These are phyloP conservation scores for Garra rufa DNA, from an alignment of 2,113 vertebrate species.

Conservation along the genomic window DNA sequence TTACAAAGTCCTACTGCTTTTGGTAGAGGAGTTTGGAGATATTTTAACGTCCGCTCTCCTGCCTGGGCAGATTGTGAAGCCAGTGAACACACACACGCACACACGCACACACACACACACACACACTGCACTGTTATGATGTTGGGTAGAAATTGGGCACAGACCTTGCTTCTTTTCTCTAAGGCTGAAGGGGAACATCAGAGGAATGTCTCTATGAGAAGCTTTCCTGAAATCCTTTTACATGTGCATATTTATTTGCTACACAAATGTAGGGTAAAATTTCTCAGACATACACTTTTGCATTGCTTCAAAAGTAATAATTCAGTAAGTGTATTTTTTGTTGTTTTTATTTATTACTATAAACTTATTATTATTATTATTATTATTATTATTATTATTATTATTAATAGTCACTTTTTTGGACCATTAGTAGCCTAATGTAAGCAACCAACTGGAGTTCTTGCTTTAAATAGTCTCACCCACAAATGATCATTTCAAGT, in stretches of 20 bases:
- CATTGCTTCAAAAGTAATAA: background rate
- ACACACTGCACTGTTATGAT: background rate
- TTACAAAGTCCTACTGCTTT: constrained; percentile 24
- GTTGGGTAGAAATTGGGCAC: background rate
- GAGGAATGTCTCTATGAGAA: background rate
- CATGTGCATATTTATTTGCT: background rate
- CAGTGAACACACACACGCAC: background rate
- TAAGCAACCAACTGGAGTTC: background rate
- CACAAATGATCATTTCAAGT: background rate
- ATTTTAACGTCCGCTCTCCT: background rate
- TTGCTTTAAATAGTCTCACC: background rate
- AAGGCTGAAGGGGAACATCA: background rate
- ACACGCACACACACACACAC: background rate
- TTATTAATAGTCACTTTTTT: background rate
- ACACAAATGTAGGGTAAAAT: background rate
- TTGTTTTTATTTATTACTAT: background rate
- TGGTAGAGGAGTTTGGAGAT: constrained; percentile 16
- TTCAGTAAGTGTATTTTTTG: background rate
- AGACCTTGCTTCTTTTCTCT: background rate
- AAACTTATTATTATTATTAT: no score
- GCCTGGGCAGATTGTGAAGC: background rate
- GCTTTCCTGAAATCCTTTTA: background rate
- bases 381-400: background rate
- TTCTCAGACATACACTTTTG: background rate
- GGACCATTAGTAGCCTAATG: background rate